A percentile compares a stretch with the other conserved stretches of the same genome.
These are phyloP conservation scores for Basileuterus tristriatus DNA, from an alignment of 2,797 vertebrate genomes.

Conservation along the genomic window DNA sequence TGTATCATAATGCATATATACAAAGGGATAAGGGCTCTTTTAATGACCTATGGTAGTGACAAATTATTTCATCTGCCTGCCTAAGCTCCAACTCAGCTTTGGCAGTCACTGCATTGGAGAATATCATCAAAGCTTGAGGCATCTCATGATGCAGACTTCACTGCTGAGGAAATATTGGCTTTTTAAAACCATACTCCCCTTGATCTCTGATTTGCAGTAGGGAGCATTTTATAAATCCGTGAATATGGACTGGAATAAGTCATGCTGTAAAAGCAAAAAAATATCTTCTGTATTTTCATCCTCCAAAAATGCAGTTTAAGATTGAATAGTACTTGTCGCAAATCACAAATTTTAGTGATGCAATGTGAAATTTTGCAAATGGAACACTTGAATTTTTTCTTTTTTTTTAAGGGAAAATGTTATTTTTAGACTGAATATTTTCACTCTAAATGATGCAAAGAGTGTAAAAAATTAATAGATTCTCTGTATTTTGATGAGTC, in stretches of 20 bases:
- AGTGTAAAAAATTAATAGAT: fast-evolving
- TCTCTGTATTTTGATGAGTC: background rate
- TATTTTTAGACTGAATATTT: background rate
- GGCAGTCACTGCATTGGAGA: background rate
- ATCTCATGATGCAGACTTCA: background rate
- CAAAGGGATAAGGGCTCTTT: background rate
- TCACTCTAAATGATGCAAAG: background rate
- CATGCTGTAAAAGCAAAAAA: background rate
- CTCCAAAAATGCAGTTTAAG: background rate
- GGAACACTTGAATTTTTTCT: background rate
- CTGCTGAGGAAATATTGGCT: background rate
- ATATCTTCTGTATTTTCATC: background rate
- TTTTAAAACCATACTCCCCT: background rate
- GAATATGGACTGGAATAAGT: background rate
- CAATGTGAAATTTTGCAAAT: background rate
- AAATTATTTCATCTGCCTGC: background rate
- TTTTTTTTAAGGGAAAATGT: background rate
- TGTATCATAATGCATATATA: background rate
- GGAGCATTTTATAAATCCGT: background rate
- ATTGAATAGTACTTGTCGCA: background rate
- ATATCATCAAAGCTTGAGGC: background rate
- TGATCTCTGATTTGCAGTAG: background rate
- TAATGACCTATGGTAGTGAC: background rate
- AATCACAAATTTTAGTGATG: background rate
- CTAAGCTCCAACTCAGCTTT: background rate